These are phyloP conservation scores for Salminus brasiliensis DNA, from an alignment of 2,113 vertebrate species.

Conservation along the genomic window DNA sequence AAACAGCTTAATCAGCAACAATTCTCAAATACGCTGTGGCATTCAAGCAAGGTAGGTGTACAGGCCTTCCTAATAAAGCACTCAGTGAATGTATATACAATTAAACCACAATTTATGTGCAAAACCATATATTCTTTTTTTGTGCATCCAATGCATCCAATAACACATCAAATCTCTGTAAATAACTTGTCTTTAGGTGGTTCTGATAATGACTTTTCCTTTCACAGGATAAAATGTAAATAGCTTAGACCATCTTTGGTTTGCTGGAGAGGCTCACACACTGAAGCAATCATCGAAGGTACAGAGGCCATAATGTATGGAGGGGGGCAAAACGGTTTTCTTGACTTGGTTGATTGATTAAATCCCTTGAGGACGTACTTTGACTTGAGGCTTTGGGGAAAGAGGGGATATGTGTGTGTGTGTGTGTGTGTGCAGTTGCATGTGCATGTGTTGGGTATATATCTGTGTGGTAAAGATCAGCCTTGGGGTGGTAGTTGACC, in stretches of 20 bases:
- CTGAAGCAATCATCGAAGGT: conserved; percentile 25
- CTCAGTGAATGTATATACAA: too few relatives aligned
- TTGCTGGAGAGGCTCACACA: background rate
- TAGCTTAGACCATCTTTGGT: background rate
- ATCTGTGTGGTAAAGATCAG: conserved; percentile 14
- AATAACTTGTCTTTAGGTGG: too few relatives aligned
- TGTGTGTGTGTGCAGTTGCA: background rate
- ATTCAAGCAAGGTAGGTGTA: too few relatives aligned
- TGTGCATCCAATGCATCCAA: too few relatives aligned
- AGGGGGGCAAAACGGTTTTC: conserved; percentile 17
- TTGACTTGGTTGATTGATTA: conserved; percentile 65
- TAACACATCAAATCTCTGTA: too few relatives aligned
- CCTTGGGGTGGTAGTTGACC: conserved; percentile 14
- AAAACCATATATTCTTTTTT: too few relatives aligned
- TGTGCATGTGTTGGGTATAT: conserved; percentile 6
- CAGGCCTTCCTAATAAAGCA: too few relatives aligned
- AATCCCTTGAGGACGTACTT: conserved; percentile 48
- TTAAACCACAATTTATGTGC: too few relatives aligned
- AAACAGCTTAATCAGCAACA: too few relatives aligned
- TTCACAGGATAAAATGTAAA: background rate
- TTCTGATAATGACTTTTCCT: background rate
- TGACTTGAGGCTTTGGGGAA: conserved; percentile 7
- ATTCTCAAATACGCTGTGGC: too few relatives aligned
- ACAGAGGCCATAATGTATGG: conserved; percentile 10
- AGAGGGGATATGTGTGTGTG: background rate